Conservation (phyloP, 64 coral and sea anemone genomes). For the Stylophora pistillata region DNA sequence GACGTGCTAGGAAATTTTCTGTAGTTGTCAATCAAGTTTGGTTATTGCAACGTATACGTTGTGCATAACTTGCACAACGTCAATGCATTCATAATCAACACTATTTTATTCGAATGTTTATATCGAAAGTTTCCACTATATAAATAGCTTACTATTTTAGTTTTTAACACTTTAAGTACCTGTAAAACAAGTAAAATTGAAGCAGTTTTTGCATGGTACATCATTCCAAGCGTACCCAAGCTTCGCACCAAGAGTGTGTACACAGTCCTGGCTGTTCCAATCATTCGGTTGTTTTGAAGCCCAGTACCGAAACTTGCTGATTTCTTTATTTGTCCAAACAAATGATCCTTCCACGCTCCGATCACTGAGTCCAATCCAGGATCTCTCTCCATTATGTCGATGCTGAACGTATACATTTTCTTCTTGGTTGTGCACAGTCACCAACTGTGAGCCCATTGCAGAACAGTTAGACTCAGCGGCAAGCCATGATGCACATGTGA, state of each 20-base stretch:
- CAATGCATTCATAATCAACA: too few species aligned
- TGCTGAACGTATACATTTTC: constrained; percentile 66
- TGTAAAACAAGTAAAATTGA: constrained; percentile 56
- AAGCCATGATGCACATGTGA: constrained; percentile 32
- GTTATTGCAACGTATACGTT: too few species aligned
- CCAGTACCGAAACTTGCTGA: constrained; percentile 61
- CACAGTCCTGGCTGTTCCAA: constrained; percentile 37
- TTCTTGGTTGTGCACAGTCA: constrained; percentile 5
- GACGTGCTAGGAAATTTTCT: too few species aligned
- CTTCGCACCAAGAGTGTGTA: too few species aligned
- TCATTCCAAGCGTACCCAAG: too few species aligned
- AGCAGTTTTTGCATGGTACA: constrained; percentile 58
- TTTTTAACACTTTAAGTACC: background rate
- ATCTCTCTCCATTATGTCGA: constrained; percentile 6
- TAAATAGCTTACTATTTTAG: background rate
- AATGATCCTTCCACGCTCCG: constrained; percentile 35
- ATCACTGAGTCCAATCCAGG: constrained; percentile 47
- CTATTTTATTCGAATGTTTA: background rate
- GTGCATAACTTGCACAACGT: too few species aligned
- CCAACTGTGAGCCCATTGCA: constrained; percentile 9
- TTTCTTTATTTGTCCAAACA: constrained; percentile 28
- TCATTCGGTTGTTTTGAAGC: constrained; percentile 1
- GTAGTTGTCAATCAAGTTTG: too few species aligned
- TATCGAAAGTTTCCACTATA: background rate
- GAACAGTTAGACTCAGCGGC: constrained; percentile 16